phyloP scores from a whole-genome alignment of 2,888 invertebrate species.

The Rotaria magnacalcarata region DNA sequence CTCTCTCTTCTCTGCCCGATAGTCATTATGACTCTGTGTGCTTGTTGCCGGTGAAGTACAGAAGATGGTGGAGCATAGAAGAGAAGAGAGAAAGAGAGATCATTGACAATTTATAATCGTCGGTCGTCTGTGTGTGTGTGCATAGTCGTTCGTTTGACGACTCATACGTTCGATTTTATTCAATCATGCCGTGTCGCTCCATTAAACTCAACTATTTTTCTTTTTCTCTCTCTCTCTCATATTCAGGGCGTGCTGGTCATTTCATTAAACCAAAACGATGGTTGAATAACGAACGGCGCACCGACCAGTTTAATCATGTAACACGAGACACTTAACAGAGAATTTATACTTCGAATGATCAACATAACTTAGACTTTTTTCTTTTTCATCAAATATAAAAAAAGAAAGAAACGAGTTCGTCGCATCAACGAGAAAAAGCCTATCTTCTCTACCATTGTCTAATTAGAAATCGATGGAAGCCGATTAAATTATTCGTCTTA shows the following conservation, averaged over 20 bases:
- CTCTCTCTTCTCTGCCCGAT: slow-evolving; percentile 17
- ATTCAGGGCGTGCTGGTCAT: slow-evolving; percentile 9
- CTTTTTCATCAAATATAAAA: neutral
- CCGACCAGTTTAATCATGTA: slow-evolving; percentile 19
- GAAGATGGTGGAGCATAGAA: slow-evolving; percentile 13
- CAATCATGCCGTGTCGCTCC: neutral
- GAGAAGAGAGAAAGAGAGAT: slow-evolving; percentile 15
- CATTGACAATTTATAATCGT: slow-evolving; percentile 35
- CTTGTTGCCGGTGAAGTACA: slow-evolving; percentile 26
- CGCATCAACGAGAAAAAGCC: neutral
- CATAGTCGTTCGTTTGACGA: slow-evolving; percentile 3
- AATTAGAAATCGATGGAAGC: slow-evolving; percentile 22
- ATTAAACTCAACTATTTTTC: slow-evolving; percentile 35
- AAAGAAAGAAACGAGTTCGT: neutral
- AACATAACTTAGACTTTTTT: neutral
- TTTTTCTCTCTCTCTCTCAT: neutral
- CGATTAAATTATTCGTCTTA: slow-evolving; percentile 29
- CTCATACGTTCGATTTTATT: slow-evolving; percentile 17
- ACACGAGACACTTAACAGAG: slow-evolving; percentile 26
- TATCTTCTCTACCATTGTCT: neutral
- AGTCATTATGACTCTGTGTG: slow-evolving; percentile 24
- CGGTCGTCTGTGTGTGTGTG: neutral
- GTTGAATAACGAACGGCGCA: slow-evolving; percentile 26
- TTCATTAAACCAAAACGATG: slow-evolving; percentile 14
- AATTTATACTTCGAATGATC: slow-evolving; percentile 12